A percentile compares a stretch with the other conserved stretches of the same genome.
Evolutionary conservation across 2,797 vertebrate species (phyloP).

Genomic region (Argyrosomus regius): DNA sequence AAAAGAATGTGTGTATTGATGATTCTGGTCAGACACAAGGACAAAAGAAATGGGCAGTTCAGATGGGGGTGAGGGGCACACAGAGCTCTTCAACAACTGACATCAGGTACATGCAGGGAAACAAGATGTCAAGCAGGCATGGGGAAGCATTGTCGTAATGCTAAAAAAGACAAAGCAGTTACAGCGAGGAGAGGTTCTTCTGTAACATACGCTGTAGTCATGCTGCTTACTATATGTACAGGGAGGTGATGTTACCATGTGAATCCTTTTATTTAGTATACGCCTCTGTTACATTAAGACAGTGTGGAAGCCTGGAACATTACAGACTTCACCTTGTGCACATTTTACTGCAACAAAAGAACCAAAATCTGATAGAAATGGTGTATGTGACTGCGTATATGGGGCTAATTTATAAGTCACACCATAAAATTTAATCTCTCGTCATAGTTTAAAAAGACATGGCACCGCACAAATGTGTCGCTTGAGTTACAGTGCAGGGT

Average conservation of each 20-base stretch:
- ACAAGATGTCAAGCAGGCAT: slow-evolving; percentile 36
- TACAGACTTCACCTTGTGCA: not conserved
- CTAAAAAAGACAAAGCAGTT: slow-evolving; percentile 27
- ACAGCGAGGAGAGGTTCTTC: slow-evolving; percentile 12
- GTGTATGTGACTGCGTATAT: not conserved
- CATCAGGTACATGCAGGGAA: slow-evolving; percentile 40
- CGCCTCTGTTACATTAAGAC: slow-evolving; percentile 10
- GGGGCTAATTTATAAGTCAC: slow-evolving; percentile 18
- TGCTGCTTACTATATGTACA: slow-evolving; percentile 4
- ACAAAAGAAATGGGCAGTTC: slow-evolving; percentile 12
- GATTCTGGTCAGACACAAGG: slow-evolving; percentile 10
- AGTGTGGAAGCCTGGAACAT: not conserved
- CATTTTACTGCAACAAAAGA: slow-evolving; percentile 1
- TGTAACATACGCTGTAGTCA: not conserved
- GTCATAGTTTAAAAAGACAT: slow-evolving; percentile 43
- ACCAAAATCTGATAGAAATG: slow-evolving; percentile 1
- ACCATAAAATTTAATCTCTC: slow-evolving; percentile 28
- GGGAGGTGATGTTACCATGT: not conserved
- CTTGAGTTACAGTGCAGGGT: slow-evolving; percentile 48
- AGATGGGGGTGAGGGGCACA: slow-evolving; percentile 4
- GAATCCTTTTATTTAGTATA: slow-evolving; percentile 2
- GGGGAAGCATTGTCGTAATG: slow-evolving; percentile 8
- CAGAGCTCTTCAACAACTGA: slow-evolving; percentile 22
- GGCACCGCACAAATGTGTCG: slow-evolving; percentile 44
- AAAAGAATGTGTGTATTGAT: slow-evolving; percentile 3